Conservation (phyloP, 2,113 vertebrate species). For the Silurus glanis region DNA sequence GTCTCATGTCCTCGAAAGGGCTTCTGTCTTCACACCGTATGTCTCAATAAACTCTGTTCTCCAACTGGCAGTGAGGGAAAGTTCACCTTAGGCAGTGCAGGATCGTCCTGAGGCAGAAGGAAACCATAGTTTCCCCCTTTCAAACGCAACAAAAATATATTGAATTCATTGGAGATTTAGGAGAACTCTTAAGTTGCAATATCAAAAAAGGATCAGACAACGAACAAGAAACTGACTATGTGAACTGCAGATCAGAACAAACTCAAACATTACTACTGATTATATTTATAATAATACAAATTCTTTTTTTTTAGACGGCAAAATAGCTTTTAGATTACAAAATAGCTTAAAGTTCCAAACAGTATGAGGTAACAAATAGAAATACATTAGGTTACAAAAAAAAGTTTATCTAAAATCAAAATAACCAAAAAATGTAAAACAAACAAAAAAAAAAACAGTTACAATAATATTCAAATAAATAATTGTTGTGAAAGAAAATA, state of each 20-base stretch:
- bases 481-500: no score
- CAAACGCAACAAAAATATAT: not conserved
- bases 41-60: conserved; percentile 43
- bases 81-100: conserved; percentile 14
- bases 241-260: not conserved
- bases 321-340: not conserved
- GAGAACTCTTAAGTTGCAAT: not conserved
- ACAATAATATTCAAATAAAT: not conserved
- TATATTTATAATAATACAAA: not conserved
- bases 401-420: not conserved
- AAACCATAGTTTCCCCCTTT: not conserved
- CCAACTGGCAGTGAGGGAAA: conserved; percentile 24
- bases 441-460: not conserved
- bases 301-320: not conserved
- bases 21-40: conserved; percentile 39
- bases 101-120: conserved; percentile 27
- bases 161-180: not conserved
- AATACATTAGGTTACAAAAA: not conserved
- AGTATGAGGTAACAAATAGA: not conserved
- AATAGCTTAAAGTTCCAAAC: not conserved
- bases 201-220: not conserved
- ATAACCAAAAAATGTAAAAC: no score
- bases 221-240: not conserved
- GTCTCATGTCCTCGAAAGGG: conserved; percentile 10
- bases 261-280: not conserved